Base-by-base conservation (phyloP, 2,797 vertebrate genomes). In the Hoplostethus atlanticus region DNA sequence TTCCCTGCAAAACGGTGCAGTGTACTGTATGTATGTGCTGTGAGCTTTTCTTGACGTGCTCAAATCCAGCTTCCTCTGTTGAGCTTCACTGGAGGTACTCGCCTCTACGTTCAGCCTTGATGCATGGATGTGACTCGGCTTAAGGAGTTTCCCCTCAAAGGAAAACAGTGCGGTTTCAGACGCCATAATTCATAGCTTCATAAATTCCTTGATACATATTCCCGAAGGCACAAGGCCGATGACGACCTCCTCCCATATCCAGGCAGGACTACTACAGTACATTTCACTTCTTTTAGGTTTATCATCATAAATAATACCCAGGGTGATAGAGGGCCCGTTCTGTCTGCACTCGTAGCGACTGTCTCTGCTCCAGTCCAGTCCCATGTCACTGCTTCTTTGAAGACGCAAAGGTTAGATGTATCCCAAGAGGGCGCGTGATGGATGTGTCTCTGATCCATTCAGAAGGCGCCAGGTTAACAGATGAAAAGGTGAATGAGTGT, bases 111-210 rank as follows among this genome's bases (percentile, higher is more conserved):
- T n/a, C 48, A 5, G 28, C 53, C 77, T 73, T 8, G 38, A 7
- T 4, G 10, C n/a, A 47, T 48, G 46, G 36, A 30, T 44, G 51
- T 17, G n/a, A 48, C 8, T 68, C 48, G 21, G 21, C 21, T 21
- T 21, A 21, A 21, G 21, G 21, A 21, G 21, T 21, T 21, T 21
- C 21, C 21, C 30, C 36, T 10, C 46, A 28, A 38, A 67, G 58
- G 63, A 70, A 67, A 71, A 63, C 13, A 58, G 17, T 44, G 25
- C 60, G 50, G 63, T 51, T 34, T 59, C 66, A 36, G n/a, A 66
- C 38, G 53, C 56, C 52, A 17, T 30, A 53, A 64, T 9, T 64
- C 16, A 54, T 0, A 64, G 44, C 7, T 72, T 61, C 34, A 17
- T 54, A 64, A 62, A 51, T 47, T 2, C 55, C 28, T 50, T 54